Percentiles rank a stretch among this genome's conserved stretches.
Conservation (phyloP, 92 coral and sea anemone species). For the Parazoanthus swiftii region DNA sequence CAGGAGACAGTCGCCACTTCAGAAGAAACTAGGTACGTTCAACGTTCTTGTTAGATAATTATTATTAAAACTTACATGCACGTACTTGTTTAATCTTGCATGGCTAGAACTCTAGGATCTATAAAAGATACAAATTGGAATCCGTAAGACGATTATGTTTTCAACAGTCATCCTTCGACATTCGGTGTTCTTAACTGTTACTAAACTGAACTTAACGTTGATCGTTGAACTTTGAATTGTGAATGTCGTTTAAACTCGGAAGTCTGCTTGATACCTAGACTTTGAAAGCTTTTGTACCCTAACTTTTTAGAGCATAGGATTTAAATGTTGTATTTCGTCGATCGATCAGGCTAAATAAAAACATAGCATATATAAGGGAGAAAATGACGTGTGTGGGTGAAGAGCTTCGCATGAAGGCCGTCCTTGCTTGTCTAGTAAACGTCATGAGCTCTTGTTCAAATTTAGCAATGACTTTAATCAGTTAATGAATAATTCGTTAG, state of each 20-base stretch:
- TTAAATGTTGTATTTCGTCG: not conserved
- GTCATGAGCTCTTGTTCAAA: too few species aligned
- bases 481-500: too few species aligned
- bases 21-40: constrained; percentile 32
- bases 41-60: not conserved
- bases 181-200: too few species aligned
- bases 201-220: not conserved
- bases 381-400: not conserved
- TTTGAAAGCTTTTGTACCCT: not conserved
- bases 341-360: too few species aligned
- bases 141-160: not conserved
- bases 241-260: not conserved
- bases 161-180: not conserved
- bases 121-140: not conserved
- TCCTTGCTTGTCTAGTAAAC: not conserved
- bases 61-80: not conserved
- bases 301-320: not conserved
- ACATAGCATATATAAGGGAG: too few species aligned
- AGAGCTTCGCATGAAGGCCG: not conserved
- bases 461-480: too few species aligned
- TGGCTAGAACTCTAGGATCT: not conserved
- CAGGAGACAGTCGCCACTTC: constrained; percentile 43
- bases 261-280: too few species aligned
- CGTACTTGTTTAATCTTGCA: not conserved
- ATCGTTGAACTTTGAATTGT: not conserved